These are phyloP conservation scores for Crocidura indochinensis DNA, from an alignment of 2,797 vertebrate species.

Conservation along the genomic window DNA sequence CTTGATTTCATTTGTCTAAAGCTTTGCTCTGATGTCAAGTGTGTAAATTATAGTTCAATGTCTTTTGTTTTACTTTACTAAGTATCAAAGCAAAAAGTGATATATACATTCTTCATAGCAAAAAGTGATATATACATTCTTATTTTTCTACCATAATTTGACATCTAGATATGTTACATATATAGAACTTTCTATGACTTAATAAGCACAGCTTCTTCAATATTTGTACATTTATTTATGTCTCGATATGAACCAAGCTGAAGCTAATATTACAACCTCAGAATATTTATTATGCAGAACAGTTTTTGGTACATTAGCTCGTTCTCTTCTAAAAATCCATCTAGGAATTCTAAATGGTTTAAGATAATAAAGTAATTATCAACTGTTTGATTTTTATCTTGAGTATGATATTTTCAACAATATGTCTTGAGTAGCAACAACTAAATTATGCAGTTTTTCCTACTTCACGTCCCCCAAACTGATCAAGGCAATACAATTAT, in stretches of 20 bases:
- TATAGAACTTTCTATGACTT: constrained; percentile 28
- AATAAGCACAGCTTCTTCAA: background rate
- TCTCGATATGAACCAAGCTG: background rate
- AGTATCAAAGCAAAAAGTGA: constrained; percentile 32
- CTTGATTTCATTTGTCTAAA: too few species aligned
- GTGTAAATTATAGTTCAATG: background rate
- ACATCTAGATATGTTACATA: constrained; percentile 6
- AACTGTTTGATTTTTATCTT: too few species aligned
- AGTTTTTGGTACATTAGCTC: background rate
- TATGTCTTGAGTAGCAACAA: constrained; percentile 9
- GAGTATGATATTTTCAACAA: background rate
- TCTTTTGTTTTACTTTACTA: constrained; percentile 9
- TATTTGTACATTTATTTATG: background rate
- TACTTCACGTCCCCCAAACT: background rate
- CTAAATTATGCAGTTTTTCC: background rate
- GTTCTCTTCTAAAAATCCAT: constrained; percentile 18
- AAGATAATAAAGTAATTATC: too few species aligned
- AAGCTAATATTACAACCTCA: background rate
- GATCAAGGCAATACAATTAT: background rate
- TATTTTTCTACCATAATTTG: constrained; percentile 4
- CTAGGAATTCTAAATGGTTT: background rate
- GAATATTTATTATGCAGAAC: background rate
- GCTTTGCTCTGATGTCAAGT: too few species aligned
- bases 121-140: background rate
- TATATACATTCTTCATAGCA: background rate